Evolutionary conservation across 2,797 vertebrate species (phyloP), one percentile per base, ranked within the genome.

Genomic region (Emys orbicularis): DNA sequence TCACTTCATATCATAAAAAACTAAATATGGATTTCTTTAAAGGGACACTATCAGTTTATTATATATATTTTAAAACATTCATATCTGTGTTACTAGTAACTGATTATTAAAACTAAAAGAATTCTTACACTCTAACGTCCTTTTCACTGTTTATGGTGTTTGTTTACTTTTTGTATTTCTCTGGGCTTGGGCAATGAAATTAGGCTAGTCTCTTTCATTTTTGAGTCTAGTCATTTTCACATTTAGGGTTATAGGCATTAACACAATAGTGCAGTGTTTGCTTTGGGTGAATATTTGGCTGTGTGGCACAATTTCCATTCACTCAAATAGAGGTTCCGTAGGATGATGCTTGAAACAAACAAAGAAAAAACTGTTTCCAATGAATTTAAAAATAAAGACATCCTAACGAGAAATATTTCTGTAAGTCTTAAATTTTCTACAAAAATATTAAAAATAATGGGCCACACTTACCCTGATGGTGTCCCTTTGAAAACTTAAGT

Each of bases 11-110:
- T 49, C n/a, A 49, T 29, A 41, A 47, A 83, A 89, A 88, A 91
- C 72, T 3, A 92, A 92, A 1, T 34, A 50, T 52, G 12, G 12
- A 79, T 90, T 94, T 91, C 23, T 90, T 87, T 80, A 80, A 79
- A 65, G 41, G 86, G 16, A 41, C 5, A 37, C 2, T 87, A 7
- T 83, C n/a, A 74, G 4, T 16, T 90, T 93, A 49, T 81, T 89
- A 85, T 81, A 61, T 59, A 29, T 86, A 61, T 74, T n/a, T 89
- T 91, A 47, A 72, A 84, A 23, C 13, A 84, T 15, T 5, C 81
- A 27, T 90, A 1, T 57, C 19, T 88, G n/a, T 72, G 4, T 61
- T 90, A 31, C 5, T 61, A 84, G 21, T 90, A 89, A 94, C 49
- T 84, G 9, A 18, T 34, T 82, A 21, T 34, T 82, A 82, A 11